Evolutionary conservation across 2,888 invertebrate species (phyloP), one percentile per base, ranked within the genome.

Genomic region (Brachylomia viminalis): DNA sequence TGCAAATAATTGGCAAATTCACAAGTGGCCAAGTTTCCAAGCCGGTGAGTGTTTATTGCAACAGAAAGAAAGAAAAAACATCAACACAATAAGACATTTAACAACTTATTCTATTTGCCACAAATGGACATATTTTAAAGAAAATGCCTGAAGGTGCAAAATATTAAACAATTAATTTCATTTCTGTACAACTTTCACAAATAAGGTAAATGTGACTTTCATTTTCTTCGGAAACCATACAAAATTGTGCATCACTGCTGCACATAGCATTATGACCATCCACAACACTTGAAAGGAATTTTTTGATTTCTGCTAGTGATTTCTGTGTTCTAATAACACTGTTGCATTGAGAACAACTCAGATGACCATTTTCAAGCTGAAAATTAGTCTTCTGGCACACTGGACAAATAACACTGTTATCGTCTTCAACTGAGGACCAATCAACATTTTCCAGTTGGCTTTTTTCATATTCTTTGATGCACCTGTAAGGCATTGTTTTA

Each of bases 371-470:
- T 27, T 83, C 56, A 61, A 91, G 82, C 58, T 88, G 85, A n/a
- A 95, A 89, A 85, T 95, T 95, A 20, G 88, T 83, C 89, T 95
- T 94, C 88, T 97, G 94, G 80, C 97, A 97, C 27, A 97, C 90
- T 1, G 97, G 97, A 82, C 97, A 97, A 84, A 97, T 95, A 1
- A 97, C 92, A 86, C 92, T 90, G 62, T 93, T 89, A 68, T 94
- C 93, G 73, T 93, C 89, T 77, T 96, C 95, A 38, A 95, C 86
- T 72, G 89, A 79, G 68, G 94, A 94, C 95, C 95, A 95, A 87
- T 96, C 96, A 84, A 95, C 73, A 87, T 93, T 91, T 38, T 93
- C 93, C 83, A 90, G 83, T 81, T 95, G 92, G 70, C 93, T 92
- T 88, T 93, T 95, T 87, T 96, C 96, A 93, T 95, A 94, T 83